A percentile compares a stretch with the other conserved stretches of the same genome.
Evolutionary conservation across 35 echinoderm and acorn worm species (phyloP).

Genomic region (Apostichopus japonicus): DNA sequence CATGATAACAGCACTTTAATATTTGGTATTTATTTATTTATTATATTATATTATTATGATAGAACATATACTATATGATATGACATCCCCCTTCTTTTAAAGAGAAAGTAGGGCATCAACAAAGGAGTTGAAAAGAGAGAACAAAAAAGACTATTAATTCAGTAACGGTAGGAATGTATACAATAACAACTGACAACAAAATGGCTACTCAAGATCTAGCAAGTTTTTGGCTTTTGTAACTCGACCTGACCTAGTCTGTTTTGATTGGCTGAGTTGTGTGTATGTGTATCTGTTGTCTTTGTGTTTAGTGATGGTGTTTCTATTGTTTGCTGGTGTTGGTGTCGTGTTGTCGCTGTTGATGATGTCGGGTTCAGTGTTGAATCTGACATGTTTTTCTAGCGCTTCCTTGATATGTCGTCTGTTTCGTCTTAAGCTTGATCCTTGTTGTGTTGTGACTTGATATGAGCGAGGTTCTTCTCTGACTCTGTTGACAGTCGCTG

Average conservation of each 20-base stretch:
- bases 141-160: not conserved
- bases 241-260: slow-evolving; percentile 13
- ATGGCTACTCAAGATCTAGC: slow-evolving; percentile 3
- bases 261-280: not conserved
- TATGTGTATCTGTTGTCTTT: not conserved
- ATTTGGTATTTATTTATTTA: too few relatives aligned
- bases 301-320: not conserved
- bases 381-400: not conserved
- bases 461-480: slow-evolving; percentile 41
- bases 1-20: too few relatives aligned
- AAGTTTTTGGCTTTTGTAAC: not conserved
- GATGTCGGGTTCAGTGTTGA: slow-evolving; percentile 3
- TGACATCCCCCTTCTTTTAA: slow-evolving; percentile 29
- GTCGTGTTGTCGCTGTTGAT: not conserved
- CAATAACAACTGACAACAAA: not conserved
- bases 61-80: slow-evolving; percentile 1
- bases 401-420: slow-evolving; percentile 20
- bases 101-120: not conserved
- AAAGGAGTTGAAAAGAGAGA: not conserved
- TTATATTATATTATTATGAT: too few relatives aligned
- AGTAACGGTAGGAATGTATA: not conserved
- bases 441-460: not conserved
- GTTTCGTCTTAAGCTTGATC: slow-evolving; percentile 14
- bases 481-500: not conserved
- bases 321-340: slow-evolving; percentile 10